Evolutionary conservation across 2,888 invertebrate genomes (phyloP), one percentile per base, ranked within the genome.

Genomic region (Formica aserva): DNA sequence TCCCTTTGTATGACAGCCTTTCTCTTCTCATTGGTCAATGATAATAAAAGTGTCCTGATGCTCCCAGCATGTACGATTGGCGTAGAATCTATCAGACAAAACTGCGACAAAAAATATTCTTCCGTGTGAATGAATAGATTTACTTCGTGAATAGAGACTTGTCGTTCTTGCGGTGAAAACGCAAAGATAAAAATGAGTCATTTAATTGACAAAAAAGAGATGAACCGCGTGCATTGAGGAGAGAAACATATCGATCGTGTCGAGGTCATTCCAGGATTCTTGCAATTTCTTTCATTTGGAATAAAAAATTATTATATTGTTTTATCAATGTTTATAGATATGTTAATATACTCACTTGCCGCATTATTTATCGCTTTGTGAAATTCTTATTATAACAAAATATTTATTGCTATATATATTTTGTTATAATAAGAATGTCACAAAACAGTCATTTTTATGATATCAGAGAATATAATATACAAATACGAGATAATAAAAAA

Each of bases 1-100:
- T 55, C 29, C 6, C 77, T 67, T 77, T 77, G 67, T 77, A 55
- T 77, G 77, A 77, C n/a, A 77, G 67, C 38, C 66, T 77, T 67
- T 77, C 67, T 67, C 41, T 77, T 67, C 67, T 77, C 77, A 77
- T 77, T 67, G 77, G 29, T 67, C 77, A 77, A 77, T 77, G 67
- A 67, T 67, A 77, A 77, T 77, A 77, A 77, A 77, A 77, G 29
- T 77, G 55, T 77, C 67, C 55, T 15, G 77, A 55, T 77, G 77
- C 38, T 77, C 67, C 18, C 55, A 57, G n/a, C 38, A 32, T 26
- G 41, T 55, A 41, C 38, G 41, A 67, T 57, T 77, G 55, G n/a
- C 77, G 41, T 35, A 29, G 29, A 57, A 77, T 77, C 77, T 57
- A 41, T 67, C 67, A 38, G 29, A 55, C n/a, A 15, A 76, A 63